Conservation (phyloP, 2,113 vertebrate species). For the Gambusia holbrooki region DNA sequence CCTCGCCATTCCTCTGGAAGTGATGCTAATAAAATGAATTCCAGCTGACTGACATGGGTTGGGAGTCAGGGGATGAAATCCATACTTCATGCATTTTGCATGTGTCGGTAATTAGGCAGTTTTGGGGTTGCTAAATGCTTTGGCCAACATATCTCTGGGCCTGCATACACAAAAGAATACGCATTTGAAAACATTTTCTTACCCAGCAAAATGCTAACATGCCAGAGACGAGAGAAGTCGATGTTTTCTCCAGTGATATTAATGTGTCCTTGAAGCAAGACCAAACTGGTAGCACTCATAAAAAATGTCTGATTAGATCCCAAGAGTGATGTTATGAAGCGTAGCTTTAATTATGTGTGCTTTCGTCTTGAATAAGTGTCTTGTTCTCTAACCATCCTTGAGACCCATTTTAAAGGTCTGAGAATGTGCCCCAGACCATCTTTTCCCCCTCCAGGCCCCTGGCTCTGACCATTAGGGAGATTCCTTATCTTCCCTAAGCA, state of each 20-base stretch:
- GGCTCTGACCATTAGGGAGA: conserved; percentile 70
- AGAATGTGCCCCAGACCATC: conserved; percentile 58
- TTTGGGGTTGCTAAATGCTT: conserved; percentile 41
- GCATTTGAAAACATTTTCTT: conserved; percentile 3
- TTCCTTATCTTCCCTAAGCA: conserved; percentile 63
- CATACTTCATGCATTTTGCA: conserved; percentile 78
- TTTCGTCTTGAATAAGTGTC: conserved; percentile 63
- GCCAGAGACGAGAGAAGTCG: background rate
- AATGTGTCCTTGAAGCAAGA: conserved; percentile 5
- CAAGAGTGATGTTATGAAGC: conserved; percentile 38
- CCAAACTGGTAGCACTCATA: conserved; percentile 12
- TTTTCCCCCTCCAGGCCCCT: conserved; percentile 52
- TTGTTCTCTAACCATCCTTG: conserved; percentile 58
- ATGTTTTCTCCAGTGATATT: background rate
- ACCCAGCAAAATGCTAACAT: conserved; percentile 17
- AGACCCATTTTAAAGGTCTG: conserved; percentile 61
- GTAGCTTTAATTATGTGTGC: conserved; percentile 53
- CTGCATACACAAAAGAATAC: background rate
- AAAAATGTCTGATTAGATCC: conserved; percentile 19
- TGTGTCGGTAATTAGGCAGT: conserved; percentile 62
- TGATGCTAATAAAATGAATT: conserved; percentile 70
- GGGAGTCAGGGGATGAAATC: conserved; percentile 69
- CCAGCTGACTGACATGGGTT: conserved; percentile 65
- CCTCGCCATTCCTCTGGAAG: conserved; percentile 50
- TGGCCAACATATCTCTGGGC: conserved; percentile 22